Evolutionary conservation across 2,797 vertebrate genomes (phyloP).

Genomic region (Coluber constrictor): DNA sequence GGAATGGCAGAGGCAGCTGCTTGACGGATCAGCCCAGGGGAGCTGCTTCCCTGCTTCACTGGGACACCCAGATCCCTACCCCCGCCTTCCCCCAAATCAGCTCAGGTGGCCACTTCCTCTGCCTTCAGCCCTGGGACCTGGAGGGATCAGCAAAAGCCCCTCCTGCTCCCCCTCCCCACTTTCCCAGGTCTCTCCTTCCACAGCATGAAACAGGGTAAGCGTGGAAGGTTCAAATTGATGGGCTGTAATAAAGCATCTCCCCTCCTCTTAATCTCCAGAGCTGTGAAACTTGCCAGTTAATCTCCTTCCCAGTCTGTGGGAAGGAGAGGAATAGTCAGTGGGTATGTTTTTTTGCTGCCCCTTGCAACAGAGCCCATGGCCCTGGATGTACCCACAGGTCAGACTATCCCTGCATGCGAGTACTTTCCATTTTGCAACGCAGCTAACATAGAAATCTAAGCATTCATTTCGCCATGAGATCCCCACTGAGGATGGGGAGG

Average conservation of each 20-base stretch:
- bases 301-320: neutral
- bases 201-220: neutral
- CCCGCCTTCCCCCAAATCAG: neutral
- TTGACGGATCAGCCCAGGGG: neutral
- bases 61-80: neutral
- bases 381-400: neutral
- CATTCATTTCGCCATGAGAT: neutral
- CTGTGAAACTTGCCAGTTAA: too few relatives aligned
- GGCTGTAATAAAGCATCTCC: too few relatives aligned
- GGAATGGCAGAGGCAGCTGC: neutral
- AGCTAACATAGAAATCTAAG: neutral
- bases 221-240: too few relatives aligned
- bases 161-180: neutral
- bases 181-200: neutral
- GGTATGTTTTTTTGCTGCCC: too few relatives aligned
- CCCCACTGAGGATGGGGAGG: too few relatives aligned
- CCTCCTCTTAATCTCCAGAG: too few relatives aligned
- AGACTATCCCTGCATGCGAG: neutral
- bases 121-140: too few relatives aligned
- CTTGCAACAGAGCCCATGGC: neutral
- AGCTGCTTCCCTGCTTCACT: neutral
- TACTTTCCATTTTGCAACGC: neutral
- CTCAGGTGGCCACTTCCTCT: too few relatives aligned
- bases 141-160: too few relatives aligned
- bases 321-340: neutral